Conservation (phyloP, 1,140 invertebrate genomes). For the Drosophila yakuba region DNA sequence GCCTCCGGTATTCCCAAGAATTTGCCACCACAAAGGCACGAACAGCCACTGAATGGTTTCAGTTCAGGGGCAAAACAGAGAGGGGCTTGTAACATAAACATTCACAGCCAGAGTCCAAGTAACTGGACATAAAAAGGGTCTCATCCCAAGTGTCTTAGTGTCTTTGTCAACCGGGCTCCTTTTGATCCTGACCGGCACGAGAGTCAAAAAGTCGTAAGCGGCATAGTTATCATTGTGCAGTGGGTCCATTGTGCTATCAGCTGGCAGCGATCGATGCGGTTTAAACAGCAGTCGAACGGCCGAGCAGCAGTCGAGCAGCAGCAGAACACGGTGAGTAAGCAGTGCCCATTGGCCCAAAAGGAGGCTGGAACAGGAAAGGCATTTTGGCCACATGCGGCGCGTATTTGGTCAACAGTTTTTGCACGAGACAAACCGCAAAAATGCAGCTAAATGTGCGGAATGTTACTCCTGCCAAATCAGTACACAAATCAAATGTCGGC, state of each 20-base stretch:
- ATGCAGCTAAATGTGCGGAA: constrained; percentile 47
- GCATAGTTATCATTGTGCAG: constrained; percentile 77
- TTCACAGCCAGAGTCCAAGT: constrained; percentile 44
- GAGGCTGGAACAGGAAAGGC: constrained; percentile 16
- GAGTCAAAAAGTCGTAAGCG: constrained; percentile 73
- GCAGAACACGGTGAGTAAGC: constrained; percentile 55
- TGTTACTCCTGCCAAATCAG: constrained; percentile 34
- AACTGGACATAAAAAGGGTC: constrained; percentile 57
- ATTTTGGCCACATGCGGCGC: constrained; percentile 65
- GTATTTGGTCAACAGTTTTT: constrained; percentile 76
- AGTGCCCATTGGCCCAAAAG: constrained; percentile 2
- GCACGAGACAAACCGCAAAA: constrained; percentile 69
- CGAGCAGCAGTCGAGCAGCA: constrained; percentile 46
- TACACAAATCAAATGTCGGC: constrained; percentile 46
- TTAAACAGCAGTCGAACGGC: constrained; percentile 55
- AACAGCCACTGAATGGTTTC: constrained; percentile 57
- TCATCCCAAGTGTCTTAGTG: constrained; percentile 6
- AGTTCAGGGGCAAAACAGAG: constrained; percentile 2
- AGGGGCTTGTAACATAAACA: constrained; percentile 75
- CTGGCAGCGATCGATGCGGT: constrained; percentile 78
- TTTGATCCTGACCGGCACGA: constrained; percentile 77
- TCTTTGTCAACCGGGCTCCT: constrained; percentile 72
- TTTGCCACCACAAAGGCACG: constrained; percentile 67
- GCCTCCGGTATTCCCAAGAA: constrained; percentile 65
- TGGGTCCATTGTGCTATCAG: constrained; percentile 74